These are phyloP conservation scores for Anguilla megastoma DNA, from an alignment of 2,797 vertebrate genomes.

Conservation along the genomic window DNA sequence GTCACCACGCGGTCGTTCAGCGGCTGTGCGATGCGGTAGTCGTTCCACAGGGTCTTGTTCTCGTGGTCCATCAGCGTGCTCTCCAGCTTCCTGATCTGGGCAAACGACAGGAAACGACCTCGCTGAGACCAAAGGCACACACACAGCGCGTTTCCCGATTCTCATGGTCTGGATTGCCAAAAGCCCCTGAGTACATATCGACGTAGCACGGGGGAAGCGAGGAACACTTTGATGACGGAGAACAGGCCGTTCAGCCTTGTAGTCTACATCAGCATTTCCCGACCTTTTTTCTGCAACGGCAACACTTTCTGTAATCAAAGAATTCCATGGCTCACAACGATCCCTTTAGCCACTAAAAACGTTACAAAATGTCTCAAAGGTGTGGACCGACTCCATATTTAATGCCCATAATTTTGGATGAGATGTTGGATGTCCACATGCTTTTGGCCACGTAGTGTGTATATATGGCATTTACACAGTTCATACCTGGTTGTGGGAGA, in stretches of 20 bases:
- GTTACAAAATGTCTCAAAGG: too few species aligned
- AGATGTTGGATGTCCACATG: too few species aligned
- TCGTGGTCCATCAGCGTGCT: conserved; percentile 78
- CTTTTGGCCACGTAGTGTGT: too few species aligned
- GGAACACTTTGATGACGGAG: background rate
- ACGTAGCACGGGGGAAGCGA: background rate
- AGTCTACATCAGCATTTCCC: background rate
- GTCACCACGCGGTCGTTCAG: conserved; percentile 80
- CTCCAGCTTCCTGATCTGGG: conserved; percentile 83
- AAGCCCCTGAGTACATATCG: background rate
- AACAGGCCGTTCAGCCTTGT: background rate
- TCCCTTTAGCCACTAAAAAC: too few species aligned
- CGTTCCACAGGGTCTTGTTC: conserved; percentile 79
- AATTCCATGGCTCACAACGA: too few species aligned
- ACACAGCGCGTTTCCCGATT: background rate
- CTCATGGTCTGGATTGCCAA: background rate
- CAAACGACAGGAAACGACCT: background rate
- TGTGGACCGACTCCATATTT: too few species aligned
- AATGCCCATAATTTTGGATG: too few species aligned
- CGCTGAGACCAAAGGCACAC: background rate
- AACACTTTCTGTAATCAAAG: too few species aligned
- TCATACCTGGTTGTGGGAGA: conserved; percentile 86
- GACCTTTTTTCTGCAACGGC: too few species aligned
- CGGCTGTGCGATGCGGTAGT: conserved; percentile 82
- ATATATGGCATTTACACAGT: background rate